Base-by-base conservation (phyloP, 2,113 vertebrate genomes). In the Pionites leucogaster region DNA sequence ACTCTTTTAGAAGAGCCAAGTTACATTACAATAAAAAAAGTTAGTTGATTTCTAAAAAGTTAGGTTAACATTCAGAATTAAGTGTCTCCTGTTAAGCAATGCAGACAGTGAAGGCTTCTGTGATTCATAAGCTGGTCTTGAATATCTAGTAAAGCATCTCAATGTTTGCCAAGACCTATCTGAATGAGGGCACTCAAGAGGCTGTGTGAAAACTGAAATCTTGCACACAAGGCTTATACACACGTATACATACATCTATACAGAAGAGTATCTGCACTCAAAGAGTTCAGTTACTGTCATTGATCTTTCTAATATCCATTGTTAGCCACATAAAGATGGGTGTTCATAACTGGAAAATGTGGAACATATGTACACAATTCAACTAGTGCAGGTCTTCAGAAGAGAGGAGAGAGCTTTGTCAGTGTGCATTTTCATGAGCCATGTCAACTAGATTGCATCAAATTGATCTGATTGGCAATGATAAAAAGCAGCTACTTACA, bases 201-300 rank as follows among this genome's bases (percentile, higher is more conserved):
- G 4, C 16, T 63, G 14, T 15, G 17, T 25, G 25, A 72, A 86
- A 88, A 41, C 23, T 24, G 65, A 70, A 62, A 65, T 37, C 35
- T 64, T 49, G n/a, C 25, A 44, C 37, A 24, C 8, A 27, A 59
- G 35, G 25, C 17, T 39, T 42, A 13, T 5, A 75, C 11, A 44
- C 8, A 10, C 1, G 1, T 4, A 46, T 17, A 27, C 16, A 44
- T 5, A 28, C 0, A 1, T 18, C 23, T 10, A 41, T 2, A 72
- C 1, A 18, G 35, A 68, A 50, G 14, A 57, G 13, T 63, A 76
- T 16, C 27, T 60, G 23, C 13, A 35, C 29, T 64, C 49, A 29
- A 31, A 84, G 37, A 11, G 10, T 37, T 77, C 35, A 39, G 7
- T 20, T 86, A 8, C 27, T 39, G 47, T 29, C 33, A 91, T 2